These are phyloP conservation scores for Drosophila sordidula DNA, from an alignment of 2,888 invertebrate species.

Conservation along the genomic window DNA sequence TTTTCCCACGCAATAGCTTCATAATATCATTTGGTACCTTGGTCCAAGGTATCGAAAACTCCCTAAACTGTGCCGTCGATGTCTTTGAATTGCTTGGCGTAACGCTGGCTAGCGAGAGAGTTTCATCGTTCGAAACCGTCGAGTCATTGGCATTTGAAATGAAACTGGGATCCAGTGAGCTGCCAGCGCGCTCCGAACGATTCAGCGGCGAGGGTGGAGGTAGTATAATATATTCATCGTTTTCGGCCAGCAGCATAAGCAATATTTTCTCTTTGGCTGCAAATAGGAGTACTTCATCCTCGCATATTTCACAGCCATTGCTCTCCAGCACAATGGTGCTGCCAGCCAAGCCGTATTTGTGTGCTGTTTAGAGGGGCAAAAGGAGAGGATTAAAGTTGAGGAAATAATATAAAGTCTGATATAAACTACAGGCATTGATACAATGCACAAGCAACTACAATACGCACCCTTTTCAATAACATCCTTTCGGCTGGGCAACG, in stretches of 20 bases:
- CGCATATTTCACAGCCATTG: conserved; percentile 75
- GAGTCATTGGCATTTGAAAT: conserved; percentile 73
- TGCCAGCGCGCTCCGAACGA: conserved; percentile 73
- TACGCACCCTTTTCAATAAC: conserved; percentile 66
- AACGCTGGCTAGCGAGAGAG: conserved; percentile 65
- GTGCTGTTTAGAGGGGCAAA: conserved; percentile 40
- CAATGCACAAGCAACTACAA: too few species aligned
- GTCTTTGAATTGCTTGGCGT: conserved; percentile 70
- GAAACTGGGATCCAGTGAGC: conserved; percentile 77
- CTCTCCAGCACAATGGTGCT: conserved; percentile 68
- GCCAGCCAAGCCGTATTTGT: conserved; percentile 67
- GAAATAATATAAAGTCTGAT: background rate
- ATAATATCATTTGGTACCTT: conserved; percentile 75
- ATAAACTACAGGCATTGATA: background rate
- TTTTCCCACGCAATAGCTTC: conserved; percentile 64
- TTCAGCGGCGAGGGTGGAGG: conserved; percentile 75
- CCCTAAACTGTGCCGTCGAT: conserved; percentile 62
- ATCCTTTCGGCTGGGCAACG: conserved; percentile 71
- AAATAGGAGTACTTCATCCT: conserved; percentile 68
- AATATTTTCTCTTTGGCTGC: conserved; percentile 75
- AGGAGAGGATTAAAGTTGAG: background rate
- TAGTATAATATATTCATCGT: conserved; percentile 69
- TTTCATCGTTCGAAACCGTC: conserved; percentile 71
- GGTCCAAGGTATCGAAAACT: conserved; percentile 70
- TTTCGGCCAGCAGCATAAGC: conserved; percentile 64